Evolutionary conservation across 2,113 vertebrate species (phyloP).

Genomic region (Grus americana): DNA sequence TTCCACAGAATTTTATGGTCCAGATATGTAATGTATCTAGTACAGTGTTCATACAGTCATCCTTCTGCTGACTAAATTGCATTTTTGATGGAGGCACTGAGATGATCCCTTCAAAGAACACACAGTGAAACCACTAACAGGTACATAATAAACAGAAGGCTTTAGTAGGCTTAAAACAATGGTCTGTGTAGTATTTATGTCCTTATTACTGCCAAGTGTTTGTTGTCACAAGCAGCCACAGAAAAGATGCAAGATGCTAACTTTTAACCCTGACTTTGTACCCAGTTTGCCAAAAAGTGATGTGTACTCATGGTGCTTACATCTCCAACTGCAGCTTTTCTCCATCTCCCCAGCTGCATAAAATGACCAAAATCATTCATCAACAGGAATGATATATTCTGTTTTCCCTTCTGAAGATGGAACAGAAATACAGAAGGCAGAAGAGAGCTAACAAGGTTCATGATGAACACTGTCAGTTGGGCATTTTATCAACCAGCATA

Average conservation of each 20-base stretch:
- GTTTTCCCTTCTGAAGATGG: neutral
- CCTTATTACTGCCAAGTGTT: neutral
- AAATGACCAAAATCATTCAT: neutral
- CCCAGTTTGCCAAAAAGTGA: neutral
- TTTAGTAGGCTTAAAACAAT: neutral
- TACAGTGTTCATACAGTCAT: neutral
- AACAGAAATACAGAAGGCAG: neutral
- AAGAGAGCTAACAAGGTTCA: neutral
- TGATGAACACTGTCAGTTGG: neutral
- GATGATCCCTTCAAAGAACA: neutral
- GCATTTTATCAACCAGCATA: neutral
- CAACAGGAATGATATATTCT: neutral
- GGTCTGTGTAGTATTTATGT: neutral
- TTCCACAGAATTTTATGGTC: neutral
- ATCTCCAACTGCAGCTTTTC: neutral
- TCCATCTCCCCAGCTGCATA: neutral
- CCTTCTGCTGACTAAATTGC: neutral
- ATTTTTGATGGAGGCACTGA: neutral
- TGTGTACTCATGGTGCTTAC: neutral
- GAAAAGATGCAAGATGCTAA: neutral
- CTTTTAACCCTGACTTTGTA: neutral
- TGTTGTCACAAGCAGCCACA: neutral
- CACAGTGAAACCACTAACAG: neutral
- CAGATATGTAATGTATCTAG: rapidly evolving
- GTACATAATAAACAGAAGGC: neutral